Percentiles rank a stretch among this genome's conserved stretches.
phyloP scores from a whole-genome alignment of 2,113 vertebrate genomes.

The Penelope pileata region DNA sequence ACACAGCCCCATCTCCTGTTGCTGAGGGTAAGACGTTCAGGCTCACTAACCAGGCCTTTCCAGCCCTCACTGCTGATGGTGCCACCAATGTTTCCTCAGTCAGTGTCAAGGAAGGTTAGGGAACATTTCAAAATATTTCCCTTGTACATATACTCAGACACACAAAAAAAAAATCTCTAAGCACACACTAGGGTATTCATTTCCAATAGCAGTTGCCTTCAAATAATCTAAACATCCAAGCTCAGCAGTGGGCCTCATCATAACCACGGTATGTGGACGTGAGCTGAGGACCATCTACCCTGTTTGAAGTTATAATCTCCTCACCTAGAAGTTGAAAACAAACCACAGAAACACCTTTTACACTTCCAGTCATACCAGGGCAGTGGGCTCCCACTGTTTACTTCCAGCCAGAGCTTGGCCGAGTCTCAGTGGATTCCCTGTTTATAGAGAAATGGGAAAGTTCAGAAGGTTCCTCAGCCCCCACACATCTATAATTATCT shows the following conservation, averaged over 20 bases:
- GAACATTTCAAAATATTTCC: neutral
- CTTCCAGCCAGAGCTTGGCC: neutral
- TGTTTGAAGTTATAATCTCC: neutral
- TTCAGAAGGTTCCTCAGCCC: constrained; percentile 54
- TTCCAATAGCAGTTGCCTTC: neutral
- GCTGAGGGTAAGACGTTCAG: neutral
- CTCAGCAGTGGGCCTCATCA: neutral
- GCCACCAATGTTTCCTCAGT: neutral
- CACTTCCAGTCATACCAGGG: neutral
- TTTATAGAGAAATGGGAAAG: constrained; percentile 44
- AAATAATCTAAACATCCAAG: neutral
- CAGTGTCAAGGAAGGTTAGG: neutral
- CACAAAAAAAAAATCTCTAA: neutral
- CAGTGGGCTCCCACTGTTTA: neutral
- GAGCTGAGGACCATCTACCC: neutral
- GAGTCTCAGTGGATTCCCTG: neutral
- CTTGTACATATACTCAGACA: neutral
- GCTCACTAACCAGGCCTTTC: neutral
- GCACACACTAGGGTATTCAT: neutral
- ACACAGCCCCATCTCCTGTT: neutral
- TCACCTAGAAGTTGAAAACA: neutral
- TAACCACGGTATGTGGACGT: fast-evolving
- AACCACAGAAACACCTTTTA: neutral
- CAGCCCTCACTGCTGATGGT: neutral
- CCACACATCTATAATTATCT: constrained; percentile 55